A percentile compares a stretch with the other conserved stretches of the same genome.
phyloP scores from a whole-genome alignment of 2,113 vertebrate genomes.

The Xenotilapia longispinis region DNA sequence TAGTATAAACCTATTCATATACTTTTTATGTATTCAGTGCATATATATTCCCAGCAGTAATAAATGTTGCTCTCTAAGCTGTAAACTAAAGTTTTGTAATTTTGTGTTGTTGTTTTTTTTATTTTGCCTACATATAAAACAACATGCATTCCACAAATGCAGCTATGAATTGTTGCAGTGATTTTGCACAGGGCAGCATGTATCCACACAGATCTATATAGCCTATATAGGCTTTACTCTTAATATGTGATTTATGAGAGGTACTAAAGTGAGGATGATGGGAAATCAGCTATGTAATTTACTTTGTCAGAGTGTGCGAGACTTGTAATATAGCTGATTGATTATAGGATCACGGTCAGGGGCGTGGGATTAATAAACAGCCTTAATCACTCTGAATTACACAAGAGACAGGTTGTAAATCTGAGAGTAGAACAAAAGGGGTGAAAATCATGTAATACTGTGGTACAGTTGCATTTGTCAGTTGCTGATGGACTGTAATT shows the following conservation, averaged over 20 bases:
- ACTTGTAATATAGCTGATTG: conserved; percentile 13
- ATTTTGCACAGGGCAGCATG: neutral
- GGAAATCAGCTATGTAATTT: conserved; percentile 18
- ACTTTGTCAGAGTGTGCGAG: neutral
- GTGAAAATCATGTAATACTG: neutral
- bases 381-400: conserved; percentile 33
- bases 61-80: neutral
- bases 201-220: neutral
- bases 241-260: neutral
- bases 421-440: neutral
- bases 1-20: neutral
- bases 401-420: conserved; percentile 30
- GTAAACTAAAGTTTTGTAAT: neutral
- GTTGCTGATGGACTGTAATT: conserved; percentile 6
- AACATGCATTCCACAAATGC: neutral
- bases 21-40: neutral
- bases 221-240: neutral
- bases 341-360: conserved; percentile 12
- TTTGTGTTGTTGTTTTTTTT: neutral
- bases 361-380: conserved; percentile 29
- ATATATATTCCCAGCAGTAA: neutral
- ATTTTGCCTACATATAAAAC: neutral
- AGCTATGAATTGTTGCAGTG: neutral
- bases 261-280: neutral
- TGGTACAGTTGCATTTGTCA: neutral